Evolutionary conservation across 2,797 vertebrate species (phyloP).

Genomic region (Hipposideros larvatus): DNA sequence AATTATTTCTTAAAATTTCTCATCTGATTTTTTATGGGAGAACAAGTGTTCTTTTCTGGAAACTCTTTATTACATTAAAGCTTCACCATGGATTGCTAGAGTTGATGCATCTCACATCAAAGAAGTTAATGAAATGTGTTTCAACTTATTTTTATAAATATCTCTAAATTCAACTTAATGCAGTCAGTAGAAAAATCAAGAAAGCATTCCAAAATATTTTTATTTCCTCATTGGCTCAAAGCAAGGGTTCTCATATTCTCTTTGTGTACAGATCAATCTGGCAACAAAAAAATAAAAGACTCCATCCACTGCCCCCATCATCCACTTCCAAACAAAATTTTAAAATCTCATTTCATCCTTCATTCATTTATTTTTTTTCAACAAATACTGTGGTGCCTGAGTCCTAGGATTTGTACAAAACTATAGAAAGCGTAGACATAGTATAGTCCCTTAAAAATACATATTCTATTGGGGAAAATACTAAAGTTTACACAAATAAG

Average conservation of each 20-base stretch:
- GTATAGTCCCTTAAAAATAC: not conserved
- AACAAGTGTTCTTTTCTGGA: not conserved
- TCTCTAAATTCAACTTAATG: not conserved
- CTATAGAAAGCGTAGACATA: not conserved
- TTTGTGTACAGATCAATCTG: not conserved
- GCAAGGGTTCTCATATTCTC: not conserved
- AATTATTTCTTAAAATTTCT: not conserved
- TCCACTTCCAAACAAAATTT: not conserved
- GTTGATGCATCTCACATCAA: not conserved
- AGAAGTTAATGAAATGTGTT: not conserved
- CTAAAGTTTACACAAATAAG: not conserved
- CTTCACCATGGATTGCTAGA: not conserved
- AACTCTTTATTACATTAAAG: not conserved
- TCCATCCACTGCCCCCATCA: not conserved
- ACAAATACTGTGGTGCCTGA: not conserved
- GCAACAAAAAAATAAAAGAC: not conserved
- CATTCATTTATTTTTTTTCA: not conserved
- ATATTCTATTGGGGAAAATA: not conserved
- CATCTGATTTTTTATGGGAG: not conserved
- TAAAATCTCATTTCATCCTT: not conserved
- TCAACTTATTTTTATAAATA: slow-evolving; percentile 3
- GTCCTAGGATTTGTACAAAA: not conserved
- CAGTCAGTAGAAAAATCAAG: not conserved
- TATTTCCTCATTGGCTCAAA: not conserved
- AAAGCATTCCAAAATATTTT: not conserved